Base-by-base conservation (phyloP, 2,797 vertebrate species). In the Diplodus sargus region DNA sequence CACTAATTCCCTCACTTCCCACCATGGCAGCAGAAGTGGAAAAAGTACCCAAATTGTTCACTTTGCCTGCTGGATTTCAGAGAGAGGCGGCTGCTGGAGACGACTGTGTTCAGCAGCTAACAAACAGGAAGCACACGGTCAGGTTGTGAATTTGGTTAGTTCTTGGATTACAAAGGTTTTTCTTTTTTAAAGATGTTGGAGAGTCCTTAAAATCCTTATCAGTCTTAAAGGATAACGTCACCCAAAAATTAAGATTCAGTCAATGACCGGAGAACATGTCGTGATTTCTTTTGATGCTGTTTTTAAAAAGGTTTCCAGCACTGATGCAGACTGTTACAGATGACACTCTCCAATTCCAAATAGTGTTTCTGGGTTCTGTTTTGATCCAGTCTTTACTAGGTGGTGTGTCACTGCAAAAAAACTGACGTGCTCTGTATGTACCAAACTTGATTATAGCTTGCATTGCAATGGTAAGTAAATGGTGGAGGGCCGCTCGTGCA, bases 401-500 rank as follows among this genome's bases (percentile, higher is more conserved):
- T 34, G 12, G 4, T 28, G 28, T 28, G 28, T 28, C 28, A 1
- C 39, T 34, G 12, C 48, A 76, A 42, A 74, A 20, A 18, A 79
- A 34, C 30, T 34, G 8, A 57, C 57, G 47, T 12, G 47, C 30
- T 66, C 53, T 34, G 34, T 22, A 20, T 13, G 61, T 43, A n/a
- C 9, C 18, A 30, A 22, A 64, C 68, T 13, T 51, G 71, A 76
- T 74, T 54, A 66, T 51, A 74, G 70, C 58, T 58, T 39, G 22
- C 28, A n/a, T n/a, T 63, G 68, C 51, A 15, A 23, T 43, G 43
- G 67, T 59, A 71, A 52, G 76, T 70, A 70, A 86, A 65, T 12
- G 67, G 59, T 6, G 51, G 51, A 10, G 47, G 54, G 45, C 69
- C 62, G 45, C 43, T 16, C 57, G 23, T 54, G 64, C 63, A 16